phyloP scores from a whole-genome alignment of 2,113 vertebrate species.

The Origma solitaria region DNA sequence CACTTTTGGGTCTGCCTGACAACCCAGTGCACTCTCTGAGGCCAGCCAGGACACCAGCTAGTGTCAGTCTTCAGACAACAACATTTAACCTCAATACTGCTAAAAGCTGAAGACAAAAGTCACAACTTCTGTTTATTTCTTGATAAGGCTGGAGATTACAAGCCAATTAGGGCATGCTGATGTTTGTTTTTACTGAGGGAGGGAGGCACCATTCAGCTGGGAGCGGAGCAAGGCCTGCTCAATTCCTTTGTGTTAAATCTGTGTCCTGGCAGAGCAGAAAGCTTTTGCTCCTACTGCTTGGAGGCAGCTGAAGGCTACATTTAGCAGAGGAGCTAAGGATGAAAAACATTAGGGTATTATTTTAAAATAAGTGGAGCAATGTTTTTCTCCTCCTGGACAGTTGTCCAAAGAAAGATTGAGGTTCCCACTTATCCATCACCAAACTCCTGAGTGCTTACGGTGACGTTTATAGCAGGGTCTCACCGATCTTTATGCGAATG shows the following conservation, averaged over 20 bases:
- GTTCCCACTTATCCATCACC: neutral
- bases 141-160: neutral
- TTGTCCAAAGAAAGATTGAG: neutral
- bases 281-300: neutral
- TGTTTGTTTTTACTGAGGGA: neutral
- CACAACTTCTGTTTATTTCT: neutral
- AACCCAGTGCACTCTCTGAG: neutral
- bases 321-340: neutral
- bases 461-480: fast-evolving
- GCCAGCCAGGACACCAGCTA: neutral
- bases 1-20: neutral
- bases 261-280: neutral
- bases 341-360: neutral
- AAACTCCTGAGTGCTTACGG: fast-evolving
- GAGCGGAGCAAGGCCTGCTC: neutral
- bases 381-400: neutral
- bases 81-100: neutral
- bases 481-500: constrained; percentile 92
- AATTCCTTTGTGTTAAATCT: neutral
- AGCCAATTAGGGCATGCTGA: neutral
- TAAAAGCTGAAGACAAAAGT: neutral
- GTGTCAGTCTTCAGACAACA: neutral
- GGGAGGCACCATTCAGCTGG: neutral
- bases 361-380: neutral
- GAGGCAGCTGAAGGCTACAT: neutral